phyloP scores from a whole-genome alignment of 2,113 vertebrate genomes.

The Jacana jacana region DNA sequence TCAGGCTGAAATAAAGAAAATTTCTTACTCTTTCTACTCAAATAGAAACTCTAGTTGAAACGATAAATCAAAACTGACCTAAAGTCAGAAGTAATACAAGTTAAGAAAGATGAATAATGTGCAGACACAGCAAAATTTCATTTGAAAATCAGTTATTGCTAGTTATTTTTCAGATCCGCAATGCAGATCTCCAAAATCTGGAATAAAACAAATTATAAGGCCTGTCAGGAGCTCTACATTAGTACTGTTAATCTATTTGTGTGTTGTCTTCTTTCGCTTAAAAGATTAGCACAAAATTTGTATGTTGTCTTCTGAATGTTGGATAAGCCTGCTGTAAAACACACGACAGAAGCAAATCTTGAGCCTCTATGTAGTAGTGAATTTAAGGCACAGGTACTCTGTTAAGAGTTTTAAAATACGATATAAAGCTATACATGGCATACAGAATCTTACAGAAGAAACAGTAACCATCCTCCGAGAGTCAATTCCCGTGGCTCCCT shows the following conservation, averaged over 20 bases:
- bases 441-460: not conserved
- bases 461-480: not conserved
- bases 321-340: not conserved
- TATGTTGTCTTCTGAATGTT: not conserved
- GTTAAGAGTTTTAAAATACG: not conserved
- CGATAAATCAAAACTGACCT: slow-evolving; percentile 47
- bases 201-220: not conserved
- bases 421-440: not conserved
- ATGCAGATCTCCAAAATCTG: slow-evolving; percentile 32
- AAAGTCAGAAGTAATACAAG: slow-evolving; percentile 37
- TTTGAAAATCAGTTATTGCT: slow-evolving; percentile 38
- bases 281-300: not conserved
- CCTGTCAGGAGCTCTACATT: not conserved
- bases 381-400: not conserved
- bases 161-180: slow-evolving; percentile 38
- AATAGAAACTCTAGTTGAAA: not conserved
- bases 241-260: not conserved
- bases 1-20: not conserved
- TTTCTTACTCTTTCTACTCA: not conserved
- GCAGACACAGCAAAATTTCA: slow-evolving; percentile 52
- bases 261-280: not conserved
- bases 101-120: slow-evolving; percentile 21
- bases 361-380: not conserved
- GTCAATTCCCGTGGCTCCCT: not conserved
- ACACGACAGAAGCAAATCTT: not conserved